Evolutionary conservation across 2,797 vertebrate species (phyloP).

Genomic region (Acrocephalus scirpaceus): DNA sequence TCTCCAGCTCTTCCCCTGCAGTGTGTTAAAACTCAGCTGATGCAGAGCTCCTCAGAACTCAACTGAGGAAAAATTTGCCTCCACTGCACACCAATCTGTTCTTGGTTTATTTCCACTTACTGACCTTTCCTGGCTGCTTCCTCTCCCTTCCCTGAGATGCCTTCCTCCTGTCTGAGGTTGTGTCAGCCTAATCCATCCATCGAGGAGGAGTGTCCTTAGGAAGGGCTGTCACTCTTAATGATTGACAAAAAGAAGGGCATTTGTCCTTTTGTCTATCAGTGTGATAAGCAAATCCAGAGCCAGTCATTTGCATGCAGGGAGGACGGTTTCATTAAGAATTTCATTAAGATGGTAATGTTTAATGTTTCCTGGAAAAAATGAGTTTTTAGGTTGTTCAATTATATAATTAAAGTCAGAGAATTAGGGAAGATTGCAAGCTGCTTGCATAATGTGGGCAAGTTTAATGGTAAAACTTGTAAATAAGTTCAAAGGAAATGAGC

Average conservation of each 20-base stretch:
- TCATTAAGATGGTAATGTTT: slow-evolving; percentile 87
- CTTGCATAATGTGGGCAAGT: slow-evolving; percentile 79
- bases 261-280: slow-evolving; percentile 62
- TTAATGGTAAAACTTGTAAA: slow-evolving; percentile 81
- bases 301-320: slow-evolving; percentile 81
- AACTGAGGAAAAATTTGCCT: neutral
- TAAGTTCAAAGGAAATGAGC: slow-evolving; percentile 73
- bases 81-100: neutral
- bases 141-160: too few species aligned
- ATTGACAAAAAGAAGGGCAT: slow-evolving; percentile 62
- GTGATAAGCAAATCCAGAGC: slow-evolving; percentile 71
- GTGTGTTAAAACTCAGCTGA: neutral
- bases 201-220: neutral
- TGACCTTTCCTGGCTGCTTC: neutral
- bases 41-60: neutral
- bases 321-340: slow-evolving; percentile 84
- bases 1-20: neutral
- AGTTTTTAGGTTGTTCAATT: slow-evolving; percentile 82
- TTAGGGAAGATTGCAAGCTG: slow-evolving; percentile 80
- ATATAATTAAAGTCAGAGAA: slow-evolving; percentile 83
- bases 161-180: neutral
- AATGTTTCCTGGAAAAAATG: slow-evolving; percentile 85
- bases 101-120: neutral
- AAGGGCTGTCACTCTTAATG: slow-evolving; percentile 41
- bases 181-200: neutral